Evolutionary conservation across 2,113 vertebrate species (phyloP).

Genomic region (Perognathus longimembris): DNA sequence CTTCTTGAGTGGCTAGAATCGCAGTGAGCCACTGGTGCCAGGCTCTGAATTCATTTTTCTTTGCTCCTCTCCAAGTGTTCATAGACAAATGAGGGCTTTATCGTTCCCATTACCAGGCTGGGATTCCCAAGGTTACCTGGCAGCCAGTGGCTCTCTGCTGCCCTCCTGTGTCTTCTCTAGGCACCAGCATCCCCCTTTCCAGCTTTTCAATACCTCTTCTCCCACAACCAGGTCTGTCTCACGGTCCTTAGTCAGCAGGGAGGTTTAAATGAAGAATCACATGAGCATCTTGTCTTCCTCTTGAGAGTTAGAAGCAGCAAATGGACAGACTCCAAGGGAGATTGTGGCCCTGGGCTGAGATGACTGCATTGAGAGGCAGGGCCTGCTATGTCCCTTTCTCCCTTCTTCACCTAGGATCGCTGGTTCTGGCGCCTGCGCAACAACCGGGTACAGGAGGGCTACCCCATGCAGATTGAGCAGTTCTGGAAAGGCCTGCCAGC

Average conservation of each 20-base stretch:
- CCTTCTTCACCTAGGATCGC: slow-evolving; percentile 88
- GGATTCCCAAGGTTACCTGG: not conserved
- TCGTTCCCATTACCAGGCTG: not conserved
- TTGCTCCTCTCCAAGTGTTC: slow-evolving; percentile 9
- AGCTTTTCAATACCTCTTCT: not conserved
- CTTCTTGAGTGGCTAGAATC: no score
- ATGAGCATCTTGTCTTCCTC: slow-evolving; percentile 40
- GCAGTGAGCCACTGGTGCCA: no score
- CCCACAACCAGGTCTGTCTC: not conserved
- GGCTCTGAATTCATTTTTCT: not conserved
- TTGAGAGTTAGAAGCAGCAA: slow-evolving; percentile 10
- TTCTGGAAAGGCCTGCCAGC: slow-evolving; percentile 99
- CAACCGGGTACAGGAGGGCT: slow-evolving; percentile 97
- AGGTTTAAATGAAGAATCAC: not conserved
- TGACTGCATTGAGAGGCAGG: slow-evolving; percentile 29
- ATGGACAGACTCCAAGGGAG: not conserved
- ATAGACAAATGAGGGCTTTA: not conserved
- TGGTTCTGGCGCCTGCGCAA: slow-evolving; percentile 99
- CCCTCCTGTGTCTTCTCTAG: slow-evolving; percentile 61
- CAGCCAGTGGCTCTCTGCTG: slow-evolving; percentile 46
- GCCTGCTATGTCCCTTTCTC: not conserved
- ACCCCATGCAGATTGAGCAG: slow-evolving; percentile 98
- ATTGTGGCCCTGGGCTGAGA: slow-evolving; percentile 24
- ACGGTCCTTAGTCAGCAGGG: not conserved
- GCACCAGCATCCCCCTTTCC: not conserved